Conservation (phyloP, 2,888 invertebrate species). For the Frankliniella intonsa region DNA sequence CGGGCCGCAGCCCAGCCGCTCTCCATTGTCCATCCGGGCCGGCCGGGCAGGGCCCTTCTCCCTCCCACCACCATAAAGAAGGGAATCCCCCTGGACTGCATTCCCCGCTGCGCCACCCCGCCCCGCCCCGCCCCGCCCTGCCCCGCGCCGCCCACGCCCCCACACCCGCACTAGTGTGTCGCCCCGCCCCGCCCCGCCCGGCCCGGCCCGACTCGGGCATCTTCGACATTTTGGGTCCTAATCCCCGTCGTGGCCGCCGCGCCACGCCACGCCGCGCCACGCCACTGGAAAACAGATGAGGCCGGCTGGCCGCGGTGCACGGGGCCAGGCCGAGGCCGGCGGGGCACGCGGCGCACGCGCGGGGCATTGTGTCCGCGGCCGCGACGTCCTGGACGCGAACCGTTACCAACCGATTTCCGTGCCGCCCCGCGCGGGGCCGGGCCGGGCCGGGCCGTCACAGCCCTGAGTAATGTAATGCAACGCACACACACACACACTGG, state of each 20-base stretch:
- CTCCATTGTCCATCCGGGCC: too few species aligned
- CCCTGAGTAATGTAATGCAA: constrained; percentile 23
- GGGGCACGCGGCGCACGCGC: not conserved
- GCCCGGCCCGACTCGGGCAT: not conserved
- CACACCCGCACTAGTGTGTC: too few species aligned
- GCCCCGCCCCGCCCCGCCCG: not conserved
- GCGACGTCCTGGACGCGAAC: not conserved
- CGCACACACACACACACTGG: not conserved
- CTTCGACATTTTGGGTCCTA: constrained; percentile 9
- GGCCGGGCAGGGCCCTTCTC: too few species aligned
- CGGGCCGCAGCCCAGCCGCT: not conserved
- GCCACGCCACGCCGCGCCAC: not conserved
- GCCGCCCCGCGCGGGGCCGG: not conserved
- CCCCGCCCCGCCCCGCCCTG: not conserved
- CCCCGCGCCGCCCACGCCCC: not conserved
- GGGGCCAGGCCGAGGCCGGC: not conserved
- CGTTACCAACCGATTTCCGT: constrained; percentile 7
- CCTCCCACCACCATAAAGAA: not conserved
- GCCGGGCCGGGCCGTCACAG: not conserved
- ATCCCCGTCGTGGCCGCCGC: not conserved
- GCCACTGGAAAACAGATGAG: not conserved
- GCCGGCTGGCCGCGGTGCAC: not conserved
- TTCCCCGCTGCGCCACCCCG: not conserved
- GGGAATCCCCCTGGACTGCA: constrained; percentile 3
- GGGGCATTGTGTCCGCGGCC: not conserved